phyloP scores from a whole-genome alignment of 1,140 invertebrate genomes.

The Colletes gigas region DNA sequence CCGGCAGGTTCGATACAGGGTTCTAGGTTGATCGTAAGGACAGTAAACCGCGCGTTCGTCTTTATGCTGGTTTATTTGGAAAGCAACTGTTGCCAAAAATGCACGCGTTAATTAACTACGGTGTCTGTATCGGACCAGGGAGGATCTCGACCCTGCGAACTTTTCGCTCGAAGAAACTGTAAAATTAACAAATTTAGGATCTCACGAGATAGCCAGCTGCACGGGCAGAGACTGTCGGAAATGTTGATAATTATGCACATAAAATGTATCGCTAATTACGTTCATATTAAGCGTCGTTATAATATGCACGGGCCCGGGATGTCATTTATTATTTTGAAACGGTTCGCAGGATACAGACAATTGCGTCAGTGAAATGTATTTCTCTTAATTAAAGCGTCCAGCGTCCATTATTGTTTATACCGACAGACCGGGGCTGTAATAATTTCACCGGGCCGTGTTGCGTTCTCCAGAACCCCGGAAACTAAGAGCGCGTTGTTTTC shows the following conservation, averaged over 20 bases:
- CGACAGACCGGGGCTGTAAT: not conserved
- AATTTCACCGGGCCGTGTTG: slow-evolving; percentile 27
- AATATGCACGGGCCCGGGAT: slow-evolving; percentile 1
- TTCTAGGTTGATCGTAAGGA: too few species aligned
- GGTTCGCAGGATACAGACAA: slow-evolving; percentile 15
- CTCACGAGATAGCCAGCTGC: not conserved
- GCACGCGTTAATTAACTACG: too few species aligned
- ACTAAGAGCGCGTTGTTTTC: too few species aligned
- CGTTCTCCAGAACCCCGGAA: too few species aligned
- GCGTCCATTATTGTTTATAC: slow-evolving; percentile 37
- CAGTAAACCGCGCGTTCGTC: too few species aligned
- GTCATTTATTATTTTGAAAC: slow-evolving; percentile 36
- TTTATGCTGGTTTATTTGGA: too few species aligned
- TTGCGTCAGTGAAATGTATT: slow-evolving; percentile 20
- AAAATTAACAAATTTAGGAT: not conserved
- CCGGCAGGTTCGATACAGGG: too few species aligned
- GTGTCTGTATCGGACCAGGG: too few species aligned
- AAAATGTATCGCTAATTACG: slow-evolving; percentile 40
- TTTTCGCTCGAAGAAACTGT: not conserved
- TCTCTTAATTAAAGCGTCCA: slow-evolving; percentile 43
- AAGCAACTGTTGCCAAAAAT: too few species aligned
- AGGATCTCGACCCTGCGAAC: too few species aligned
- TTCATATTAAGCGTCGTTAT: slow-evolving; percentile 34
- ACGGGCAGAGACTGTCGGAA: not conserved
- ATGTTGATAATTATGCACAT: slow-evolving; percentile 31